Evolutionary conservation across 1,140 invertebrate genomes (phyloP), one percentile per base, ranked within the genome.

Genomic region (Drosophila nigrodunni): DNA sequence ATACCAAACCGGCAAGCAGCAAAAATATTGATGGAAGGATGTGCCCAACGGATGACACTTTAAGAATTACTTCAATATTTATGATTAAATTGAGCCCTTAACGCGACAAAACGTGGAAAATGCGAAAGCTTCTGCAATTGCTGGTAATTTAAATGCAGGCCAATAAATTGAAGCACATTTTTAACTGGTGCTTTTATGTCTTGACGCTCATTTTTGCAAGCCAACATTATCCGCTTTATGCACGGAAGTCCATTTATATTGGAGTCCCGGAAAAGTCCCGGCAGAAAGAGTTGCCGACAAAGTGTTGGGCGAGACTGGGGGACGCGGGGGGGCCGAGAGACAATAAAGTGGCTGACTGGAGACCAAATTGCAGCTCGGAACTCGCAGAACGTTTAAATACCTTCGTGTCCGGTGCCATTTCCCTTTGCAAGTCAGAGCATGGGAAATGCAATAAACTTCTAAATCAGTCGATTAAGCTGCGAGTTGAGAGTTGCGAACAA

Each of bases 381-480:
- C 79, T 82, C 57, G 58, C 71, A 76, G 65, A 69, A 65, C 74
- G 74, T 68, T 88, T 83, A 83, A 89, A 88, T 78, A 83, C 85
- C 80, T 89, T 88, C 74, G 85, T 80, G 83, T 77, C 77, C 85
- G 60, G 54, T 60, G 52, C 64, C 83, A 83, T 83, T 88, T 87
- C 77, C 80, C 77, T 60, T 60, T 30, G 74, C 11, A 37, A 57
- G 43, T 8, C 7, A 11, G 55, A 57, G 68, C 70, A 81, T 67
- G 82, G 62, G 68, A 72, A 77, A 88, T 88, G 83, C 83, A 88
- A 88, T 87, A 87, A 87, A 88, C 83, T 87, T 83, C 83, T 83
- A 87, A 87, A 88, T 87, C 83, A 87, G 83, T 83, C 83, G 83
- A 87, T 87, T 87, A 78, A 88, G 85, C 82, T 77, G 79, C 77